Conservation (phyloP, 2,113 vertebrate genomes). For the Pantherophis guttatus region DNA sequence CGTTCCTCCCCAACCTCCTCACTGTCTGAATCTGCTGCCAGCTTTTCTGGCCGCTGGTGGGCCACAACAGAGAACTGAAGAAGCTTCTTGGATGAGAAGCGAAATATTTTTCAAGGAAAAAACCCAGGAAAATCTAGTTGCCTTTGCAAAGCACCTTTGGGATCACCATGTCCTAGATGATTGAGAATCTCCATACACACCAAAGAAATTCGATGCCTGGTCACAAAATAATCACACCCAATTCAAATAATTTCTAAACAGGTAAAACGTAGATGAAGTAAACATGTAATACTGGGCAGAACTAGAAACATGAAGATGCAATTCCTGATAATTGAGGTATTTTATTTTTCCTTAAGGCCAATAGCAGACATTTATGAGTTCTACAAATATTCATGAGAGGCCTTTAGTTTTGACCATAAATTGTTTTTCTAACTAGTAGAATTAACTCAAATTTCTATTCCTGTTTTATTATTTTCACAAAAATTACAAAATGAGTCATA, state of each 20-base stretch:
- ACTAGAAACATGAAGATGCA: neutral
- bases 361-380: conserved; percentile 19
- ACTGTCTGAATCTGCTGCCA: too few relatives aligned
- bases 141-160: neutral
- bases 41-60: too few relatives aligned
- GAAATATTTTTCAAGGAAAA: neutral
- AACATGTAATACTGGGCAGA: neutral
- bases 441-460: conserved; percentile 38
- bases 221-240: neutral
- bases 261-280: neutral
- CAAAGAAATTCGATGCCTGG: neutral
- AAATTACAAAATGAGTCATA: conserved; percentile 53
- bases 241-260: neutral
- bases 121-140: neutral
- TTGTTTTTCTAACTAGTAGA: conserved; percentile 5
- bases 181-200: neutral
- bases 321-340: neutral
- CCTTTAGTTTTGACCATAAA: conserved; percentile 12
- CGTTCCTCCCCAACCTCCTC: too few relatives aligned
- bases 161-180: neutral
- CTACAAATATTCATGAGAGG: conserved; percentile 20
- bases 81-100: neutral
- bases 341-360: neutral
- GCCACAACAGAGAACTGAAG: neutral
- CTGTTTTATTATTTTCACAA: conserved; percentile 35